Evolutionary conservation across 2,797 vertebrate species (phyloP), one percentile per base, ranked within the genome.

Genomic region (Geotrypetes seraphini): DNA sequence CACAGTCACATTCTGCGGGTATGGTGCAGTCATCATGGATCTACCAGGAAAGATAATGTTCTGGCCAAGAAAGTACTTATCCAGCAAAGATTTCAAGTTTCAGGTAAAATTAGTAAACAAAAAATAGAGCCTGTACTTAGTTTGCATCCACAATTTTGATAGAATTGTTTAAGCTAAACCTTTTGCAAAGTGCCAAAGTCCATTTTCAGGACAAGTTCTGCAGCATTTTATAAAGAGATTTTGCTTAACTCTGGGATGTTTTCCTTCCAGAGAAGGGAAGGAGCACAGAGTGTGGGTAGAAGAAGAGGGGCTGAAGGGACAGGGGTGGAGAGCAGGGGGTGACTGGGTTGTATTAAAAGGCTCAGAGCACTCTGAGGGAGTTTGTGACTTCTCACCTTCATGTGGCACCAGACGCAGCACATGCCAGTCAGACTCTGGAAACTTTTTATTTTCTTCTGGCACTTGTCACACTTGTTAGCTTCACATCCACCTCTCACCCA

Each of bases 381-480:
- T n/a, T n/a, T n/a, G n/a, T n/a, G 23, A 3, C 3, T 22, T 23
- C 10, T 84, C 50, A 93, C 91, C 86, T 89, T 84, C 12, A 80
- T 76, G 69, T 92, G 91, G 67, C 91, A 96, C 90, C 92, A 92
- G 30, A 90, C 86, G 16, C 92, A 96, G 65, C 85, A 86, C 59
- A 92, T 83, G 23, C 90, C 92, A 1, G 84, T 88, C 10, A 93
- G 71, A 31, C 89, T 79, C 33, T 92, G 88, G 56, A 81, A 81
- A 68, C 78, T 89, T 61, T 86, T 87, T 47, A 96, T 92, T 71
- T 90, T 94, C 71, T 89, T 92, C 73, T 94, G 91, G 73, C 91
- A 95, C 27, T 66, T 66, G 32, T 89, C 86, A 18, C 92, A 96
- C 52, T 87, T 87, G 26, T 66, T 75, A 1, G 85, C 83, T 16